A percentile compares a stretch with the other conserved stretches of the same genome.
phyloP scores from a whole-genome alignment of 2,797 vertebrate species.

The Channallabes apus region DNA sequence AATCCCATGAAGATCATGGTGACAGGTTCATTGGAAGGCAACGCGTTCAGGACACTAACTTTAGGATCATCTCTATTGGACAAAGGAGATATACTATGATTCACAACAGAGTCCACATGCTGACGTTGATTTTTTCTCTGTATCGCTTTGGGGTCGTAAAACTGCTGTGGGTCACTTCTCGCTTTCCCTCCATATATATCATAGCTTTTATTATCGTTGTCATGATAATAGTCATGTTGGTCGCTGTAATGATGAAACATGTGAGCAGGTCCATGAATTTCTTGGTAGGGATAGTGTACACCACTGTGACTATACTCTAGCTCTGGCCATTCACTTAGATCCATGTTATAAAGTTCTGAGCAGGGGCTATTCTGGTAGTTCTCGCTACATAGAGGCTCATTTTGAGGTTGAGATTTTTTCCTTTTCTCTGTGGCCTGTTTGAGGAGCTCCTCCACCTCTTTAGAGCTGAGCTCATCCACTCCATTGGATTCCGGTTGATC shows the following conservation, averaged over 20 bases:
- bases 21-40: constrained; percentile 77
- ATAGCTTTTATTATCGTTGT: not conserved
- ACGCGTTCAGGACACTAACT: constrained; percentile 67
- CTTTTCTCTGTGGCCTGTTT: constrained; percentile 83
- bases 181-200: constrained; percentile 7
- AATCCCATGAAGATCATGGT: constrained; percentile 99
- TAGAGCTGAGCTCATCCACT: constrained; percentile 75
- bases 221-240: constrained; percentile 23
- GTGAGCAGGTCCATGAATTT: constrained; percentile 28
- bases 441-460: constrained; percentile 89
- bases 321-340: constrained; percentile 43
- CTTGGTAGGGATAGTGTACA: constrained; percentile 18
- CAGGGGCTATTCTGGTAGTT: constrained; percentile 65
- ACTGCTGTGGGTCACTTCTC: not conserved
- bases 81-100: constrained; percentile 8
- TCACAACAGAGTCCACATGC: constrained; percentile 28
- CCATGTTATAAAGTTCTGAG: constrained; percentile 19
- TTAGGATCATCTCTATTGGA: constrained; percentile 61
- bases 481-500: constrained; percentile 61
- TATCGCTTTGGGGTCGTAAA: constrained; percentile 11
- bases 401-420: constrained; percentile 31
- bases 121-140: not conserved
- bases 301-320: constrained; percentile 36
- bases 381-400: not conserved
- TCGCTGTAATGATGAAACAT: constrained; percentile 38